Evolutionary conservation across 2,888 invertebrate genomes (phyloP).

Genomic region (Buathra laborator): DNA sequence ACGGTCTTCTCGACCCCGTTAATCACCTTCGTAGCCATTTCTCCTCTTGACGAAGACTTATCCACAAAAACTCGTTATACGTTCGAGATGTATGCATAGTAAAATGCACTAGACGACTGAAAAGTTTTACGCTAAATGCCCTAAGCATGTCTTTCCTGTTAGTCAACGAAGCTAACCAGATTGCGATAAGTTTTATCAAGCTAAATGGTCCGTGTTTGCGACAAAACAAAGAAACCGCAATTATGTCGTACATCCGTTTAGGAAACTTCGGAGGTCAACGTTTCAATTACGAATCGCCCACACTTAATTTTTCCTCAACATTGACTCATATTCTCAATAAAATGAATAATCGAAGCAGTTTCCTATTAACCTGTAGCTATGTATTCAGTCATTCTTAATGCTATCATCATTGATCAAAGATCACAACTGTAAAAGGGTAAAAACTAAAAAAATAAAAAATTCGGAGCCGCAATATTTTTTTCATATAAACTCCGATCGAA

Average conservation of each 20-base stretch:
- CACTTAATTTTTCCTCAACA: background rate
- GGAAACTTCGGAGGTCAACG: slow-evolving; percentile 60
- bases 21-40: slow-evolving; percentile 4
- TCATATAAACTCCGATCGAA: too few species aligned
- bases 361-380: too few species aligned
- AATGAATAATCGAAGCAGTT: too few species aligned
- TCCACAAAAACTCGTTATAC: background rate
- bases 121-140: background rate
- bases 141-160: slow-evolving; percentile 11
- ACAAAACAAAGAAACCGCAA: slow-evolving; percentile 67
- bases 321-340: too few species aligned
- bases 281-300: slow-evolving; percentile 3
- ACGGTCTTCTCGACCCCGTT: background rate
- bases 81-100: slow-evolving; percentile 21
- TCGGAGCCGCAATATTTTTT: too few species aligned
- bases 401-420: too few species aligned
- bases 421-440: too few species aligned
- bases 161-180: slow-evolving; percentile 19
- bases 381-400: too few species aligned
- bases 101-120: slow-evolving; percentile 40
- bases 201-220: slow-evolving; percentile 5
- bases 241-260: slow-evolving; percentile 61
- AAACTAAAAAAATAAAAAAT: too few species aligned
- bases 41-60: background rate
- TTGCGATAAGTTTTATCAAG: slow-evolving; percentile 64